Conservation (phyloP, 2,888 invertebrate species). For the Lymantria monacha region DNA sequence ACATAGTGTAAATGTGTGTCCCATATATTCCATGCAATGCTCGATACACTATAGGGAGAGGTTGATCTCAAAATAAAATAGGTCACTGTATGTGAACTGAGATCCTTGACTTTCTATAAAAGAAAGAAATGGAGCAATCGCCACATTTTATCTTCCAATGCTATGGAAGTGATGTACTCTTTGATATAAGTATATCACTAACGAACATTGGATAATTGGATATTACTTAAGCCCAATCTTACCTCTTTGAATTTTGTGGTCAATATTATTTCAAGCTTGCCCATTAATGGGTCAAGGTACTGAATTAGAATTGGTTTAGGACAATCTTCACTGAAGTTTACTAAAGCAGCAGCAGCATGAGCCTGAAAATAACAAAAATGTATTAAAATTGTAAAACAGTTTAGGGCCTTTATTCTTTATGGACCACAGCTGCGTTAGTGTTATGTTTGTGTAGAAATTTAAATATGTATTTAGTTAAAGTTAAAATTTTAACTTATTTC, state of each 20-base stretch:
- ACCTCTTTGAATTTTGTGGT: conserved; percentile 96
- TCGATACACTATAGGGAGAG: too few relatives aligned
- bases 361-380: conserved; percentile 72
- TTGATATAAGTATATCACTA: conserved; percentile 57
- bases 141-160: conserved; percentile 74
- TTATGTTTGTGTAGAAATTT: too few relatives aligned
- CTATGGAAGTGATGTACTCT: conserved; percentile 73
- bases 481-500: too few relatives aligned
- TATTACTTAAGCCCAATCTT: conserved; percentile 17
- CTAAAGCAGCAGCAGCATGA: conserved; percentile 95
- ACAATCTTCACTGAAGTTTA: conserved; percentile 99
- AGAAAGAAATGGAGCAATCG: conserved; percentile 70
- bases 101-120: conserved; percentile 64
- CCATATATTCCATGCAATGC: too few relatives aligned
- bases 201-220: conserved; percentile 70
- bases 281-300: conserved; percentile 95
- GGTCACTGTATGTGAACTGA: conserved; percentile 66
- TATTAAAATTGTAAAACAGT: too few relatives aligned
- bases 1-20: too few relatives aligned
- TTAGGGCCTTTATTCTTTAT: too few relatives aligned
- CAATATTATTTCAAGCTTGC: conserved; percentile 93
- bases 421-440: too few relatives aligned
- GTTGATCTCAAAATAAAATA: neutral
- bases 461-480: too few relatives aligned
- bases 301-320: conserved; percentile 95